Evolutionary conservation across 2,113 vertebrate genomes (phyloP).

Genomic region (Amazona guildingii): DNA sequence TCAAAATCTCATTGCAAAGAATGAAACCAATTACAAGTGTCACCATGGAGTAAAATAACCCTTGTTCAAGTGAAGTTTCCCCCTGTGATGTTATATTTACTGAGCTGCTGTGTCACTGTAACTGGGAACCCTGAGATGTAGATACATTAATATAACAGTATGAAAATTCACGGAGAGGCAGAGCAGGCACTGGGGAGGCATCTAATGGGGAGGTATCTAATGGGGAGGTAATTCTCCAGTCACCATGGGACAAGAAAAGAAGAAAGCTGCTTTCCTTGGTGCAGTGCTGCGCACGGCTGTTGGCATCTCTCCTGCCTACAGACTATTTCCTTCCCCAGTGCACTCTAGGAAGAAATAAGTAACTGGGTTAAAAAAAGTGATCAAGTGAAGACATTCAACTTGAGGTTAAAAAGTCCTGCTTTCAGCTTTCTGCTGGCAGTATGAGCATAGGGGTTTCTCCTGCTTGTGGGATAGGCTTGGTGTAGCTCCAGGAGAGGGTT

Average conservation of each 20-base stretch:
- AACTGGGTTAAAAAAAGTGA: not conserved
- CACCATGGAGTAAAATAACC: not conserved
- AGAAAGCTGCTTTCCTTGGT: not conserved
- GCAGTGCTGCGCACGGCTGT: fast-evolving
- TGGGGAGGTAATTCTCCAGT: not conserved
- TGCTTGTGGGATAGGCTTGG: not conserved
- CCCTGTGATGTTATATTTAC: not conserved
- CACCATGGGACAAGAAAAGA: not conserved
- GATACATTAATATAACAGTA: not conserved
- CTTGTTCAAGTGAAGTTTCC: slow-evolving; percentile 4
- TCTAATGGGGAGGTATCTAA: not conserved
- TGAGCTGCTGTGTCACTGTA: not conserved
- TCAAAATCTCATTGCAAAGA: slow-evolving; percentile 31
- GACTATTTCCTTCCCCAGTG: not conserved
- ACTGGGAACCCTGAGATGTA: not conserved
- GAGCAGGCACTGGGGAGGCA: not conserved
- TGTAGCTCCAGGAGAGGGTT: not conserved
- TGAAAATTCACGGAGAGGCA: not conserved
- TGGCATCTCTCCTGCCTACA: not conserved
- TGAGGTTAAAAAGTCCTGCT: not conserved
- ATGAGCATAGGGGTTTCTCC: not conserved
- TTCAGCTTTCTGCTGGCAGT: not conserved
- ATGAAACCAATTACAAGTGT: slow-evolving; percentile 17
- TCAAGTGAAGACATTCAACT: not conserved
- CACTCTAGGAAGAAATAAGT: not conserved